A percentile compares a stretch with the other conserved stretches of the same genome.
Evolutionary conservation across 1,140 invertebrate genomes (phyloP).

Genomic region (Ectropis grisescens): DNA sequence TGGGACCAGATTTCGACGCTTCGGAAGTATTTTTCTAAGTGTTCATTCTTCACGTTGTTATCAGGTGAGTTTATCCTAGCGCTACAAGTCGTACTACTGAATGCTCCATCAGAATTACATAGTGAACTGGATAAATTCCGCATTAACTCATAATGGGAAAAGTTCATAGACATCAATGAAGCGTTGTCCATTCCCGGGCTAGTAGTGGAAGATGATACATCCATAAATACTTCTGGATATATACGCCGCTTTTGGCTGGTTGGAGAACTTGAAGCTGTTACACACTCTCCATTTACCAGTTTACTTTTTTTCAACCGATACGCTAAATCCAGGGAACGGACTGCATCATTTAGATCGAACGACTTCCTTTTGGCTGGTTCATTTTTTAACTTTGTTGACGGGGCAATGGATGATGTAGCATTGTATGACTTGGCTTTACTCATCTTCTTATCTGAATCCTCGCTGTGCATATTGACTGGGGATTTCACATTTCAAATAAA

Average conservation of each 20-base stretch:
- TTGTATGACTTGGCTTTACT: slow-evolving; percentile 33
- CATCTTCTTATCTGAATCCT: slow-evolving; percentile 1
- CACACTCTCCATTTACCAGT: slow-evolving; percentile 22
- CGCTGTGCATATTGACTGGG: too few relatives aligned
- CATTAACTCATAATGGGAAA: slow-evolving; percentile 53
- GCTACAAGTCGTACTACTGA: slow-evolving; percentile 33
- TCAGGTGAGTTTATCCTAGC: slow-evolving; percentile 18
- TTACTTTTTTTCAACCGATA: slow-evolving; percentile 44
- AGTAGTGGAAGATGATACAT: slow-evolving; percentile 12
- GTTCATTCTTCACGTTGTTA: slow-evolving; percentile 31
- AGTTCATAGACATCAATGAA: slow-evolving; percentile 48
- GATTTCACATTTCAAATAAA: too few relatives aligned
- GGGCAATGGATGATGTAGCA: slow-evolving; percentile 10
- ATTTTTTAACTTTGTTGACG: slow-evolving; percentile 17
- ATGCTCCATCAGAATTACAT: slow-evolving; percentile 36
- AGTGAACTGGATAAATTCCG: slow-evolving; percentile 44
- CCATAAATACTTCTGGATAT: slow-evolving; percentile 24
- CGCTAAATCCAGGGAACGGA: slow-evolving; percentile 33
- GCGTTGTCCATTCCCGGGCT: slow-evolving; percentile 23
- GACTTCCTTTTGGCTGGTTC: slow-evolving; percentile 38
- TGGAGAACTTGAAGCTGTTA: slow-evolving; percentile 8
- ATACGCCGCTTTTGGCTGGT: slow-evolving; percentile 8
- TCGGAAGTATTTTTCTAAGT: slow-evolving; percentile 48
- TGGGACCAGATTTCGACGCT: slow-evolving; percentile 44
- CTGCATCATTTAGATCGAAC: slow-evolving; percentile 37